Percentiles rank a stretch among this genome's conserved stretches.
Evolutionary conservation across 1,140 invertebrate genomes (phyloP).

Genomic region (Wasmannia auropunctata): DNA sequence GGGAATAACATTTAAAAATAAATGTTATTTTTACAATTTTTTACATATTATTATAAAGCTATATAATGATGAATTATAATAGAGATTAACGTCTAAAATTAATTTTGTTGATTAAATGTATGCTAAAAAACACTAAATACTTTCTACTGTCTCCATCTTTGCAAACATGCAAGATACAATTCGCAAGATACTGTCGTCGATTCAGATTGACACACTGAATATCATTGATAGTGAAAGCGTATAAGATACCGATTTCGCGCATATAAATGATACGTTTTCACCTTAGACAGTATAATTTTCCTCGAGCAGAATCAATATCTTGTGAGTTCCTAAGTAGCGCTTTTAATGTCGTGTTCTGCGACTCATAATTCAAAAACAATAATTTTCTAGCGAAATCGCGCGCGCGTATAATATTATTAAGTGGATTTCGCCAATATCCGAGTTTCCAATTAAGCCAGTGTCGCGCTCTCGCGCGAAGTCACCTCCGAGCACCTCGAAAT

Average conservation of each 20-base stretch:
- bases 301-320: not conserved
- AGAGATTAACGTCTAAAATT: not conserved
- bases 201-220: not conserved
- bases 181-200: not conserved
- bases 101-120: not conserved
- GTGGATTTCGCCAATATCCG: conserved; percentile 19
- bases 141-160: not conserved
- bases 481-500: conserved; percentile 34
- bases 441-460: conserved; percentile 39
- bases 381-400: conserved; percentile 6
- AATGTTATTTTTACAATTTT: not conserved
- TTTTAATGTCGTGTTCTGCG: not conserved
- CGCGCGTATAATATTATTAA: conserved; percentile 33
- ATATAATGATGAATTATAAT: not conserved
- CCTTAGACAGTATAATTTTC: conserved; percentile 9
- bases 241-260: not conserved
- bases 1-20: not conserved
- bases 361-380: conserved; percentile 41
- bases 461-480: not conserved
- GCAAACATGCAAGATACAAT: not conserved
- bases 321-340: not conserved
- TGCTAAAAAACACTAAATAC: not conserved
- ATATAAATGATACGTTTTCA: not conserved
- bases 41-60: not conserved
- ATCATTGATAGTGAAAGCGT: not conserved